Conservation (phyloP, 2,797 vertebrate genomes). For the Xenopus petersii region DNA sequence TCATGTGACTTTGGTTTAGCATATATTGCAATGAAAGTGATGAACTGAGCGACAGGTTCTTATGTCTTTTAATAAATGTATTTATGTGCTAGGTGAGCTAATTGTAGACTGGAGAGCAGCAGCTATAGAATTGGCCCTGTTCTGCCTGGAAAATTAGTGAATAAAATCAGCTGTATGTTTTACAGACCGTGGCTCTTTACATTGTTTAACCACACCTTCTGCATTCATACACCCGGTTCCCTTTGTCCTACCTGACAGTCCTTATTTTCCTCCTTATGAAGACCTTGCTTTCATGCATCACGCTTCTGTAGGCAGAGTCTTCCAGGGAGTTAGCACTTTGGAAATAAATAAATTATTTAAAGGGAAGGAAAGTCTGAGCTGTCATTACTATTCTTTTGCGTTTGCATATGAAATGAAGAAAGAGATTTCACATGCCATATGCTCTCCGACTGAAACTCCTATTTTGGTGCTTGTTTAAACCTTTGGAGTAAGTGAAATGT, state of each 20-base stretch:
- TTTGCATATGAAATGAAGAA: constrained; percentile 24
- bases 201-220: not conserved
- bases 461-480: too few species aligned
- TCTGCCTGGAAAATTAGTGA: too few species aligned
- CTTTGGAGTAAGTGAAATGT: too few species aligned
- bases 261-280: not conserved
- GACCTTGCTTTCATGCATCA: not conserved
- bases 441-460: not conserved
- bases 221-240: not conserved
- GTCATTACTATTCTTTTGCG: constrained; percentile 35
- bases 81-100: too few species aligned
- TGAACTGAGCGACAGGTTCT: too few species aligned
- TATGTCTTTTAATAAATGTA: too few species aligned
- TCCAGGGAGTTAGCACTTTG: constrained; percentile 24
- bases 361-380: constrained; percentile 8
- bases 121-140: too few species aligned
- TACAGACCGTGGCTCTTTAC: not conserved
- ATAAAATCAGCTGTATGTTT: too few species aligned
- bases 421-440: constrained; percentile 3
- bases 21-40: too few species aligned
- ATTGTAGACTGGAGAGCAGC: too few species aligned
- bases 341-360: constrained; percentile 41
- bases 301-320: constrained; percentile 12
- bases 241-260: not conserved
- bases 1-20: too few species aligned